These are phyloP conservation scores for Bathynomus jamesi DNA, from an alignment of 1,140 invertebrate genomes.

Conservation along the genomic window DNA sequence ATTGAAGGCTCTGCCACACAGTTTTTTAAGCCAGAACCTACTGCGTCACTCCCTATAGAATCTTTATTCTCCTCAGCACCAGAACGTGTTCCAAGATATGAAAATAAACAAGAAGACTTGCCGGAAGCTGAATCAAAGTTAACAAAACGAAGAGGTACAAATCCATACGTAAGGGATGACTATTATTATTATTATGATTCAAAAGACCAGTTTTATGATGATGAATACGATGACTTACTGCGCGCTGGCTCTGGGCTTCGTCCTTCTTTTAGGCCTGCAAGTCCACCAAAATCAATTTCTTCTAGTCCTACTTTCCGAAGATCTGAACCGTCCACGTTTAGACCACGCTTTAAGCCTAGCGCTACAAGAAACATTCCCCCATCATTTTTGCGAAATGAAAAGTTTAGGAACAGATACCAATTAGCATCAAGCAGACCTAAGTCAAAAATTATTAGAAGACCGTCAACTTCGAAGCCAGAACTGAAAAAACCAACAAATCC, in stretches of 20 bases:
- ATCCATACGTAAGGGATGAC: constrained; percentile 13
- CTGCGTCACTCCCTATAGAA: constrained; percentile 24
- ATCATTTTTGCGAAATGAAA: constrained; percentile 50
- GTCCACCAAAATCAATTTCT: background rate
- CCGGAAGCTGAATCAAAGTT: constrained; percentile 4
- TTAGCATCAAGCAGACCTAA: background rate
- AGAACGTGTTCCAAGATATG: constrained; percentile 13
- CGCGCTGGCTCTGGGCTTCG: constrained; percentile 25
- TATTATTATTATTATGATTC: no score
- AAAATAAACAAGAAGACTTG: no score
- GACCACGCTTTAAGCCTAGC: constrained; percentile 19
- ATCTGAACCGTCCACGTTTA: constrained; percentile 10
- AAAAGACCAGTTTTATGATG: constrained; percentile 25
- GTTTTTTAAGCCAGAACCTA: constrained; percentile 26
- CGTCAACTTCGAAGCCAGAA: background rate
- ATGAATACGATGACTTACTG: constrained; percentile 32
- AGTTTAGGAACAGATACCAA: constrained; percentile 41
- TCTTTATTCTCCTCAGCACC: constrained; percentile 17
- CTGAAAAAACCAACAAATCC: background rate
- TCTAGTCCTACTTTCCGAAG: background rate
- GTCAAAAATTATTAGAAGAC: background rate
- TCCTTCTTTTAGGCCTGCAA: constrained; percentile 23
- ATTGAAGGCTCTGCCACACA: constrained; percentile 36
- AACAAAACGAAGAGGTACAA: constrained; percentile 7
- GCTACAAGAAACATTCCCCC: constrained; percentile 24